phyloP scores from a whole-genome alignment of 1,140 invertebrate genomes.

The Paraescarpia echinospica region DNA sequence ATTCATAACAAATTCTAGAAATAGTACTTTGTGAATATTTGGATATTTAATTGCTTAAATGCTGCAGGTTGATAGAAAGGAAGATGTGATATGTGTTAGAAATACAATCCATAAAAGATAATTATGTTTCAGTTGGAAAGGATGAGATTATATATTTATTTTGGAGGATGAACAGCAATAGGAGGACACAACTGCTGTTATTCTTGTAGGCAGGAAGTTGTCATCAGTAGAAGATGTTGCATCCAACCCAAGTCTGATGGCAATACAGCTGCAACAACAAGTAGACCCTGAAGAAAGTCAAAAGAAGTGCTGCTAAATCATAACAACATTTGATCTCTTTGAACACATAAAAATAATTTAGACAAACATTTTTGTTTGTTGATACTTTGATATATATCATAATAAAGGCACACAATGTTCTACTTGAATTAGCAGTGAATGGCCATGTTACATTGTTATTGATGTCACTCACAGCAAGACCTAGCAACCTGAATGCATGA shows the following conservation, averaged over 20 bases:
- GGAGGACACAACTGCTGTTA: not conserved
- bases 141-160: not conserved
- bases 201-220: not conserved
- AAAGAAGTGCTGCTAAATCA: not conserved
- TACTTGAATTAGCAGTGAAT: no score
- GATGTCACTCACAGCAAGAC: not conserved
- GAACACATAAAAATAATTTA: not conserved
- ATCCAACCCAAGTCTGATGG: not conserved
- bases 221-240: not conserved
- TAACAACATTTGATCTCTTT: not conserved
- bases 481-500: not conserved
- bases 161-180: not conserved
- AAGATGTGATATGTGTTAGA: no score
- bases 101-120: not conserved
- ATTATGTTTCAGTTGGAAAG: not conserved
- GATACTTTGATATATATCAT: not conserved
- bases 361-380: not conserved
- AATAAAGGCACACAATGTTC: not conserved
- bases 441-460: not conserved
- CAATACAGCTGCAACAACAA: not conserved
- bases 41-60: no score
- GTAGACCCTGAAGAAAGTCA: not conserved
- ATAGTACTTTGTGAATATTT: no score
- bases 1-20: not conserved
- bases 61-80: no score